Evolutionary conservation across 1,140 invertebrate species (phyloP).

Genomic region (Drosophila ironensis): DNA sequence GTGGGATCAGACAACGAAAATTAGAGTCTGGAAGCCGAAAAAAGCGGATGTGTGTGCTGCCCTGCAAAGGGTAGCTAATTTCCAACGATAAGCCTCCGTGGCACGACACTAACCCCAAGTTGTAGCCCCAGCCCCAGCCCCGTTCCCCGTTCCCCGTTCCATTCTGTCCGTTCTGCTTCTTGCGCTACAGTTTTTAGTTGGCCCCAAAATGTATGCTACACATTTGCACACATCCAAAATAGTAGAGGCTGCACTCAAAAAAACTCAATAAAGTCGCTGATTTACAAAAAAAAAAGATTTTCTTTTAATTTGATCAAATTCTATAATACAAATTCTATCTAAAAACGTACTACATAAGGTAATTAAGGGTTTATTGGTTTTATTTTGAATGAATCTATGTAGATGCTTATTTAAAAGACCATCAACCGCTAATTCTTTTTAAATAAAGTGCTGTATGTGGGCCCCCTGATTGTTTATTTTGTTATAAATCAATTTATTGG

Average conservation of each 20-base stretch:
- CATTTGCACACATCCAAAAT: slow-evolving; percentile 40
- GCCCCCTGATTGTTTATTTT: not conserved
- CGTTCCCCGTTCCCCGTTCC: not conserved
- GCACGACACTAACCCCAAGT: slow-evolving; percentile 64
- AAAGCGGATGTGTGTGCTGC: slow-evolving; percentile 29
- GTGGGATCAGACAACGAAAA: slow-evolving; percentile 80
- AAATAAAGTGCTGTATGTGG: too few species aligned
- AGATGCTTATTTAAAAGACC: not conserved
- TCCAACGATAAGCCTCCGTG: slow-evolving; percentile 70
- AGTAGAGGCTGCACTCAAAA: not conserved
- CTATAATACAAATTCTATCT: too few species aligned
- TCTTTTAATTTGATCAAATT: too few species aligned
- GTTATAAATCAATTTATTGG: too few species aligned
- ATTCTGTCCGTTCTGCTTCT: too few species aligned
- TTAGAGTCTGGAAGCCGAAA: slow-evolving; percentile 71
- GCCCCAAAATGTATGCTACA: slow-evolving; percentile 70
- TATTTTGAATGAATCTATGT: not conserved
- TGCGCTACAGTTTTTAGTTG: slow-evolving; percentile 71
- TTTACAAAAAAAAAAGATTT: not conserved
- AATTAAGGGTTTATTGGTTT: too few species aligned
- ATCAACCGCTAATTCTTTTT: not conserved
- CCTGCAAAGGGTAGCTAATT: slow-evolving; percentile 73
- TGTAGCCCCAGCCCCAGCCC: not conserved
- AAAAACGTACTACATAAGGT: too few species aligned
- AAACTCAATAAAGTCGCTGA: not conserved